Percentiles rank a stretch among this genome's conserved stretches.
Evolutionary conservation across 1,140 invertebrate genomes (phyloP).

Genomic region (Danaus plexippus): DNA sequence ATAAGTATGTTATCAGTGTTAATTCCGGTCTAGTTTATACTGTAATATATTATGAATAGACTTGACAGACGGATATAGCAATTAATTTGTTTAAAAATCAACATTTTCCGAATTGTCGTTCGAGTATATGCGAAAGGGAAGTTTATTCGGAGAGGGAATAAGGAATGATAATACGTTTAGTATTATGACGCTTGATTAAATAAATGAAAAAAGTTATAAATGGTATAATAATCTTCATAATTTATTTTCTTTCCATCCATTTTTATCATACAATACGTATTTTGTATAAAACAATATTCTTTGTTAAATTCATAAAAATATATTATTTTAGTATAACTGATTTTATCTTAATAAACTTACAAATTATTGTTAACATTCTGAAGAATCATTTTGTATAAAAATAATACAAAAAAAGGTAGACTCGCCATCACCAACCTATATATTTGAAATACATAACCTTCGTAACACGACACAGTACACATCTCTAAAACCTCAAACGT

Average conservation of each 20-base stretch:
- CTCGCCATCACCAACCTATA: slow-evolving; percentile 22
- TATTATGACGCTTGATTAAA: too few relatives aligned
- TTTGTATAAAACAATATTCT: slow-evolving; percentile 71
- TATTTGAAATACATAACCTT: slow-evolving; percentile 1
- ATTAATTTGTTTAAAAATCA: too few relatives aligned
- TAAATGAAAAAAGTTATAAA: slow-evolving; percentile 50
- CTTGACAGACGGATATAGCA: too few relatives aligned
- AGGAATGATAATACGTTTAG: too few relatives aligned
- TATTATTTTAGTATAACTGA: slow-evolving; percentile 71
- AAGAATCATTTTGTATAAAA: slow-evolving; percentile 67
- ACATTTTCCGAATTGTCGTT: too few relatives aligned
- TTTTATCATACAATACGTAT: slow-evolving; percentile 68
- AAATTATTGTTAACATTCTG: slow-evolving; percentile 70
- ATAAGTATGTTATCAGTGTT: too few relatives aligned
- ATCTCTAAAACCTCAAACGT: slow-evolving; percentile 10
- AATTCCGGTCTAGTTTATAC: too few relatives aligned
- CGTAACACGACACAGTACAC: slow-evolving; percentile 9
- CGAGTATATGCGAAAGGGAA: too few relatives aligned
- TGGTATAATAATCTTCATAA: slow-evolving; percentile 71
- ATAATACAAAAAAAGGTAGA: slow-evolving; percentile 60
- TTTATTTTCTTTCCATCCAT: slow-evolving; percentile 62
- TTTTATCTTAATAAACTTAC: slow-evolving; percentile 70
- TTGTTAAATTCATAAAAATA: slow-evolving; percentile 71
- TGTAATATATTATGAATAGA: too few relatives aligned
- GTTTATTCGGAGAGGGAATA: too few relatives aligned